Base-by-base conservation (phyloP, 2,113 vertebrate genomes). In the Eurypyga helias region DNA sequence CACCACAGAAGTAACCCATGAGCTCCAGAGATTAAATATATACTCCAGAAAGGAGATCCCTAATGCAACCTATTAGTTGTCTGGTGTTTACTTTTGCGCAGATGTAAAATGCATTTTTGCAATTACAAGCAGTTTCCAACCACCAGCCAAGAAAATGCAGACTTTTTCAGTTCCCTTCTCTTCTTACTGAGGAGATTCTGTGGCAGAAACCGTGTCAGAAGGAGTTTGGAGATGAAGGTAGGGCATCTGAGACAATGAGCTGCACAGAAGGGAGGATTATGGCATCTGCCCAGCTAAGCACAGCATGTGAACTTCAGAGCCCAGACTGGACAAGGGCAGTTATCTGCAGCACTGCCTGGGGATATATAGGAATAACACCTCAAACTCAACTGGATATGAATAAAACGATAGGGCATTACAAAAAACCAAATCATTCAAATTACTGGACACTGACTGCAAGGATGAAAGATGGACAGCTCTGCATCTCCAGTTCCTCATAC, bases 271-370 rank as follows among this genome's bases (percentile, higher is more conserved):
- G 28, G 4, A 55, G 10, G 10, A 46, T 34, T 41, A 6, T 10
- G 38, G 6, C 11, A 41, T 7, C 45, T 43, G 34, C 62, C 19
- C 71, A 83, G 11, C 52, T 7, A 17, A 45, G 33, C 52, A 61
- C 25, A 75, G 33, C 84, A 20, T 9, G 61, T 31, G 36, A 48
- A 61, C 23, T 23, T 16, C 48, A 71, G 12, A 54, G 36, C 8
- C 13, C 0, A 0, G 17, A 51, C 0, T 46, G 34, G 41, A 36
- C 33, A 92, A 57, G 54, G 23, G 20, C 15, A 72, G 38, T 61
- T 61, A 75, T 7, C 31, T 75, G n/a, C 51, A 83, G 31, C 21
- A 75, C 0, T 49, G 24, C 54, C 19, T 8, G 64, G 19, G 36
- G 34, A 75, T 1, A 2, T 14, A 36, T 3, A 3, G 28, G 21